Evolutionary conservation across 2,888 invertebrate genomes (phyloP), one percentile per base, ranked within the genome.

Genomic region (Harpalus rufipes): DNA sequence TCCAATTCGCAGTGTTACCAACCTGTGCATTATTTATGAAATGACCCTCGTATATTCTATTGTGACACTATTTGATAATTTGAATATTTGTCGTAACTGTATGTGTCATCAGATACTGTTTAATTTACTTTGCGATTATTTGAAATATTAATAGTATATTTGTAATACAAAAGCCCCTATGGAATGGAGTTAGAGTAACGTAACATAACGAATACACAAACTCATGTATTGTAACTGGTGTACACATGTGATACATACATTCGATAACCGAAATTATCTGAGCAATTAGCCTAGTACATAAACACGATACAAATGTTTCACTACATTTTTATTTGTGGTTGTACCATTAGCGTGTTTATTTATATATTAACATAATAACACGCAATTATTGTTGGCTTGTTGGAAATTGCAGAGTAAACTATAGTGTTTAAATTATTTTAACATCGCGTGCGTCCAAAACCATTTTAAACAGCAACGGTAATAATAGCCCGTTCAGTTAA

Each of bases 301-400:
- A 16, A 74, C 84, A 84, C 56, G 65, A 78, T 65, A 84, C 61
- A 61, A 84, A 74, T 80, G 56, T 84, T 44, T 84, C 76, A 56
- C 78, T 78, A 59, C 44, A 58, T 84, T 84, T 76, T 84, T 78
- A 78, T 84, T 44, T 84, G 78, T 65, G 39, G 76, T 78, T 78
- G 14, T 44, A 32, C 78, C 78, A 84, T 78, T 84, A 84, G 74
- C 84, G 63, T 84, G 84, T 84, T 84, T 84, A 84, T 84, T 84
- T 84, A 84, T 84, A 84, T 84, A 84, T 84, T 84, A 84, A 84
- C 84, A 84, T 84, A 84, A 84, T 84, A 84, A 84, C 78, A 78
- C 41, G 84, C 74, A 84, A 84, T 84, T 84, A 84, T 63, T 78
- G 81, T 58, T 61, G 81, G 39, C 51, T 84, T 63, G 78, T 84